Conservation (phyloP, 2,888 invertebrate species). For the Pegoplata infirma region DNA sequence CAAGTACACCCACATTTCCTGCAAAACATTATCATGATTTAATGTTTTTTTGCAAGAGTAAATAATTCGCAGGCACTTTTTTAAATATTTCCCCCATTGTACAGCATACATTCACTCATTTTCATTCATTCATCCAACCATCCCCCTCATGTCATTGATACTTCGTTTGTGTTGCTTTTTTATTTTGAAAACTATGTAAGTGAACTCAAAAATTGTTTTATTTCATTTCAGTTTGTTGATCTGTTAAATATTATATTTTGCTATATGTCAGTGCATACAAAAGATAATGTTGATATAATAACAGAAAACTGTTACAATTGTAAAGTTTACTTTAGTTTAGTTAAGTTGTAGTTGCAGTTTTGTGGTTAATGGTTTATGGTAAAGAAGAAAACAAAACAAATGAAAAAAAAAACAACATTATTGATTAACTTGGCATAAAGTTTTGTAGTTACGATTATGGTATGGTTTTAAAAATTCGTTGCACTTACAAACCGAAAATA, state of each 20-base stretch:
- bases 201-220: background rate
- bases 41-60: no score
- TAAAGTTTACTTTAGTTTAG: background rate
- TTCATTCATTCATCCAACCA: conserved; percentile 20
- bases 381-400: no score
- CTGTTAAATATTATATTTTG: conserved; percentile 31
- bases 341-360: conserved; percentile 45
- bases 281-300: conserved; percentile 3
- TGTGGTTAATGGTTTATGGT: conserved; percentile 15
- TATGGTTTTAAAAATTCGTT: conserved; percentile 45
- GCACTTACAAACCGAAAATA: conserved; percentile 49
- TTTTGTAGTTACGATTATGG: conserved; percentile 29
- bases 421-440: conserved; percentile 41
- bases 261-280: background rate
- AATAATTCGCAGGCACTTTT: no score
- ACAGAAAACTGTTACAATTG: conserved; percentile 47
- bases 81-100: background rate
- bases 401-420: no score
- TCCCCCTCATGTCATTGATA: conserved; percentile 45
- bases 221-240: conserved; percentile 48
- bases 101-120: background rate
- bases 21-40: no score
- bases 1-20: no score
- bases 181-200: background rate
- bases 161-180: no score